A percentile compares a stretch with the other conserved stretches of the same genome.
phyloP scores from a whole-genome alignment of 2,113 vertebrate species.

The Takifugu bimaculatus region DNA sequence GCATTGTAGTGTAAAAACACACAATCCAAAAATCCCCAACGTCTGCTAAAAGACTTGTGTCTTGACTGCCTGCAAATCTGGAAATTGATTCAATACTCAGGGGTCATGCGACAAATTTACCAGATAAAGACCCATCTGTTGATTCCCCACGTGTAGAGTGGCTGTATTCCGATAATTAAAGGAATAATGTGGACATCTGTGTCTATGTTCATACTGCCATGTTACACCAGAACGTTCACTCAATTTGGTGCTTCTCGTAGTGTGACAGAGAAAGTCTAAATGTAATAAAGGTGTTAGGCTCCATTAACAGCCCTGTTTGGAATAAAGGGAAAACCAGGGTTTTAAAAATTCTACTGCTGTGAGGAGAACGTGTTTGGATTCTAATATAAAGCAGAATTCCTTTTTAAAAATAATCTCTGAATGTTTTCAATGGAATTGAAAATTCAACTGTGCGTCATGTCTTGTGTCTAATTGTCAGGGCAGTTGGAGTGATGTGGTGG shows the following conservation, averaged over 20 bases:
- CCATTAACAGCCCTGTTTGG: neutral
- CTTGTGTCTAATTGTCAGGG: slow-evolving; percentile 74
- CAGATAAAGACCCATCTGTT: slow-evolving; percentile 68
- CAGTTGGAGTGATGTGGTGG: slow-evolving; percentile 95
- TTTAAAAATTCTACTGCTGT: too few species aligned
- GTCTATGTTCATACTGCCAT: slow-evolving; percentile 48
- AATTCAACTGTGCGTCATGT: neutral
- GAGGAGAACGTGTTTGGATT: too few species aligned
- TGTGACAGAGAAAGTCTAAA: slow-evolving; percentile 26
- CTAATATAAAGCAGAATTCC: neutral
- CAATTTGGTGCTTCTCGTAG: slow-evolving; percentile 64
- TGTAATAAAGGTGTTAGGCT: slow-evolving; percentile 23
- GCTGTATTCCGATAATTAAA: slow-evolving; percentile 43
- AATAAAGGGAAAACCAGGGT: too few species aligned
- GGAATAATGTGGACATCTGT: slow-evolving; percentile 49
- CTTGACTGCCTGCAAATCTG: slow-evolving; percentile 17
- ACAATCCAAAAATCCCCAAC: neutral
- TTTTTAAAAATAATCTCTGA: neutral
- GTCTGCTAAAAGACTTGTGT: slow-evolving; percentile 19
- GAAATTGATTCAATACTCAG: slow-evolving; percentile 63
- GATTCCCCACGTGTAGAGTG: slow-evolving; percentile 36
- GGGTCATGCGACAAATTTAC: slow-evolving; percentile 73
- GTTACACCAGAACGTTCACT: slow-evolving; percentile 31
- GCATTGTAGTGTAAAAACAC: neutral
- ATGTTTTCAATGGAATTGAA: neutral